Evolutionary conservation across 2,113 vertebrate genomes (phyloP).

Genomic region (Hiodon alosoides): DNA sequence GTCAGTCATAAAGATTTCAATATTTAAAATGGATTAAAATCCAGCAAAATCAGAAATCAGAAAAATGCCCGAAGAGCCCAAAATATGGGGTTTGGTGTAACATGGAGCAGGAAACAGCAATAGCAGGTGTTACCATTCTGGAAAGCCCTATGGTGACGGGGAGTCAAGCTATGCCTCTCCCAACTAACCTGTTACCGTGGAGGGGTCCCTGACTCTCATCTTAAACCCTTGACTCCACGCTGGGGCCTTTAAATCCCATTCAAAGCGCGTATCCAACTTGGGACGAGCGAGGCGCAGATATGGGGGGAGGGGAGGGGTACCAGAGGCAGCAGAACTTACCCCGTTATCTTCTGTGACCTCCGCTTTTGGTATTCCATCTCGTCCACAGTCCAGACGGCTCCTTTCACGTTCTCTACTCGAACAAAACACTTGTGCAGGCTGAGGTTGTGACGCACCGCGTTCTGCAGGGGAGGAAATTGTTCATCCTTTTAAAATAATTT

Average conservation of each 20-base stretch:
- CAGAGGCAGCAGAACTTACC: slow-evolving; percentile 65
- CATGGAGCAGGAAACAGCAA: not conserved
- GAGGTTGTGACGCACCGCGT: slow-evolving; percentile 98
- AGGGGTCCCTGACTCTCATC: not conserved
- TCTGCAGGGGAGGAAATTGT: slow-evolving; percentile 72
- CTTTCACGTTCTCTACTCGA: slow-evolving; percentile 98
- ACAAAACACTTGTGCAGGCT: slow-evolving; percentile 99
- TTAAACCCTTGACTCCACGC: slow-evolving; percentile 7
- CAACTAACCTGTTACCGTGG: not conserved
- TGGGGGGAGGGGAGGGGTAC: not conserved
- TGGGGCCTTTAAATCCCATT: slow-evolving; percentile 6
- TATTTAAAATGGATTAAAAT: not conserved
- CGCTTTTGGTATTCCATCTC: slow-evolving; percentile 99
- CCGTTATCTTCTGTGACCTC: slow-evolving; percentile 98
- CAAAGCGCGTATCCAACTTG: not conserved
- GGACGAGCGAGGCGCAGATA: not conserved
- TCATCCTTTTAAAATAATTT: not conserved
- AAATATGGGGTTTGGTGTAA: no score
- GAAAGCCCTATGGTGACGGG: no score
- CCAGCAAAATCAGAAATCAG: not conserved
- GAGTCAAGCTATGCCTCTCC: not conserved
- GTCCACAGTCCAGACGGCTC: slow-evolving; percentile 98
- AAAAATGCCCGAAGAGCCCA: not conserved
- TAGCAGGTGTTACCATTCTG: no score
- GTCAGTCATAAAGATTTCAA: no score